Evolutionary conservation across 2,888 invertebrate species (phyloP).

Genomic region (Limnephilus auricula): DNA sequence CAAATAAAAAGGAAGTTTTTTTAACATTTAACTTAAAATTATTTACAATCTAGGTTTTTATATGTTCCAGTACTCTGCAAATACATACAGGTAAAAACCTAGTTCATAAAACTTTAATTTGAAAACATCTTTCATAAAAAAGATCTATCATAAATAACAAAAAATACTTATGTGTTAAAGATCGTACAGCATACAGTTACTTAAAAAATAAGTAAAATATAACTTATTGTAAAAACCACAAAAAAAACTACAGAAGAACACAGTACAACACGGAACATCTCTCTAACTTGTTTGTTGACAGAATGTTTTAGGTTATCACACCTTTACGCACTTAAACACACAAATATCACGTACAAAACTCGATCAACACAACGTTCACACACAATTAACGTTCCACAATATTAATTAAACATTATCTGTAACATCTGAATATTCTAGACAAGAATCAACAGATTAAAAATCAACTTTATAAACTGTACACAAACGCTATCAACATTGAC

Average conservation of each 20-base stretch:
- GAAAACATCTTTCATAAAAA: neutral
- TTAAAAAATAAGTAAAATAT: neutral
- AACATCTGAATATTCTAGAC: neutral
- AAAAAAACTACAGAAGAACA: neutral
- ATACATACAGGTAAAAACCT: neutral
- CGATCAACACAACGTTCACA: neutral
- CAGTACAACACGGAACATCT: neutral
- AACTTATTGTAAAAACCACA: neutral
- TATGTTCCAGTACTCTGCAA: neutral
- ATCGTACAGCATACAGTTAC: neutral
- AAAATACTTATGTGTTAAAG: neutral
- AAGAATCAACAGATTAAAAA: neutral
- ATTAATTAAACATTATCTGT: neutral
- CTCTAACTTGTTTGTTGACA: neutral
- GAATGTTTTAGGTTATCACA: neutral
- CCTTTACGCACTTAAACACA: neutral
- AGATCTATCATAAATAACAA: neutral
- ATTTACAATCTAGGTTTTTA: neutral
- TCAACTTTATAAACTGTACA: neutral
- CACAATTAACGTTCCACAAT: neutral
- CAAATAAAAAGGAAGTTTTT: neutral
- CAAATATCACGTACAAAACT: neutral
- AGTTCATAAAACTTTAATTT: neutral
- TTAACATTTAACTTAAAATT: neutral
- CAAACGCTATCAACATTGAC: neutral